Base-by-base conservation (phyloP, 2,797 vertebrate species). In the Hydrolagus colliei region DNA sequence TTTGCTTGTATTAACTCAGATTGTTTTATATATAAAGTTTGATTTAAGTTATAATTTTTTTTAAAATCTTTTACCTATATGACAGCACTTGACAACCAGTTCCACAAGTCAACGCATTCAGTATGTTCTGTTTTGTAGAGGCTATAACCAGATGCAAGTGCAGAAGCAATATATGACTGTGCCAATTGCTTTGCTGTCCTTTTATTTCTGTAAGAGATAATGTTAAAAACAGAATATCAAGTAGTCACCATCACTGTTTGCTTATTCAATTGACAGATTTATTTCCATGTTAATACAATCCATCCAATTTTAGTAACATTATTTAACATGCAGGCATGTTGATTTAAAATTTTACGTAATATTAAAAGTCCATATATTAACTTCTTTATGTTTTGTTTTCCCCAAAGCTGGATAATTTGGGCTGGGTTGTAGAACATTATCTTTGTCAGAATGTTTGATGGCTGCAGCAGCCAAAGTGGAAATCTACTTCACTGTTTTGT, bases 251-350 rank as follows among this genome's bases (percentile, higher is more conserved):
- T 14, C 85, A 52, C 41, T 52, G 41, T 52, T 52, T 52, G 41
- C 41, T 52, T 52, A 6, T 52, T 52, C 65, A 84, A 68, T 9
- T 65, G 79, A 77, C 87, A 89, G 88, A 86, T 89, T 86, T 88
- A 89, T 91, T 88, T 87, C 88, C 90, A 88, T 87, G 86, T 91
- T 91, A 89, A 89, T 90, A 87, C 88, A 87, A 27, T 62, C 0
- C 79, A 84, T 16, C 32, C 67, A 88, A 72, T 87, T 9, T 88
- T 90, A 86, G 86, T 87, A 92, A 90, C 71, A 0, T 87, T 87
- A 22, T 89, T 88, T 91, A 92, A 94, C 91, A 92, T 95, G 92
- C 93, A 91, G 94, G 94, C 95, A 93, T 95, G 94, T 95, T 94
- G 91, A 93, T 89, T 88, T 87, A 86, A 91, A 88, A 88, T 88